Evolutionary conservation across 53 echinoderm and acorn worm genomes (phyloP).

Genomic region (Glandiceps talaboti): DNA sequence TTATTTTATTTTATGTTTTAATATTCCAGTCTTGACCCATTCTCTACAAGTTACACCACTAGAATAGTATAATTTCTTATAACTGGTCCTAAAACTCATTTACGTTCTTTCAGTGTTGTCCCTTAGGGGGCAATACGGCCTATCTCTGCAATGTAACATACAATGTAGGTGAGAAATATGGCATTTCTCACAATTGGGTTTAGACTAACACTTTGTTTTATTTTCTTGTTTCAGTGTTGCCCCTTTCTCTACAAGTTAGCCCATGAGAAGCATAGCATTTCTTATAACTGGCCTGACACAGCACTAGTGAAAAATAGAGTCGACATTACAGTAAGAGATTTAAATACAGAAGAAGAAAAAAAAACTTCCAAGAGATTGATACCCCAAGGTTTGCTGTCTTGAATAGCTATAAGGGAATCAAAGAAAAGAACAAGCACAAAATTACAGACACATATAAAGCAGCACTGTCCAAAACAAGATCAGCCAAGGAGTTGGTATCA

Average conservation of each 20-base stretch:
- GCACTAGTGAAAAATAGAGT: constrained; percentile 26
- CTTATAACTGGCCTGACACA: constrained; percentile 44
- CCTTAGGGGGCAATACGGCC: too few relatives aligned
- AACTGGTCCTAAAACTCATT: too few relatives aligned
- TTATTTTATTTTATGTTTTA: too few relatives aligned
- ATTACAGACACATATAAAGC: neutral
- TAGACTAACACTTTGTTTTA: too few relatives aligned
- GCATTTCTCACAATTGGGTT: too few relatives aligned
- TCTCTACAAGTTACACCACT: too few relatives aligned
- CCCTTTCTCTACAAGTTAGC: constrained; percentile 52
- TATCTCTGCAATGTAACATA: too few relatives aligned
- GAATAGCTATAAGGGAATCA: neutral
- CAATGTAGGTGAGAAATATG: too few relatives aligned
- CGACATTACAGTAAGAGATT: constrained; percentile 1
- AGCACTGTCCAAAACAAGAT: constrained; percentile 16
- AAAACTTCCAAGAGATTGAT: neutral
- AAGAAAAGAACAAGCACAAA: constrained; percentile 15
- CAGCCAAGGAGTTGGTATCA: neutral
- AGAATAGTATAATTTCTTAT: too few relatives aligned
- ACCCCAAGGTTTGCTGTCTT: neutral
- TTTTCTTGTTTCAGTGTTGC: constrained; percentile 27
- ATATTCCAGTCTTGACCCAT: too few relatives aligned
- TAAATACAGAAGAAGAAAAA: neutral
- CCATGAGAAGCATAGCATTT: constrained; percentile 76
- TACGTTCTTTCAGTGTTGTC: too few relatives aligned